A percentile compares a stretch with the other conserved stretches of the same genome.
These are phyloP conservation scores for Phrynocephalus vlangalii DNA, from an alignment of 2,797 vertebrate species.

Conservation along the genomic window DNA sequence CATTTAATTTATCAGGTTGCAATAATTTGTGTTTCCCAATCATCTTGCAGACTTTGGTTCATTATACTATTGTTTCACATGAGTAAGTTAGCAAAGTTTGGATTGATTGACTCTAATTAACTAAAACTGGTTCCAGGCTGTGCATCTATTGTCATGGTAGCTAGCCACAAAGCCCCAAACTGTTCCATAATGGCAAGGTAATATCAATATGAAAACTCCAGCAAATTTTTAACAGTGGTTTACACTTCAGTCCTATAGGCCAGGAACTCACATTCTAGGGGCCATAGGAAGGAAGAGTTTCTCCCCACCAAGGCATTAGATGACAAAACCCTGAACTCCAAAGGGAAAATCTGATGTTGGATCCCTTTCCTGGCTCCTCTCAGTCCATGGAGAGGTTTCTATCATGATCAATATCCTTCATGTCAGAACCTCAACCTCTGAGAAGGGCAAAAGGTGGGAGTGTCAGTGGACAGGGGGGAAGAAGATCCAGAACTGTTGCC, in stretches of 20 bases:
- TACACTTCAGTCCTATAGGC: neutral
- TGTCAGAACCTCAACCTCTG: neutral
- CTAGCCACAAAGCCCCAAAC: slow-evolving; percentile 94
- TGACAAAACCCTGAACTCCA: neutral
- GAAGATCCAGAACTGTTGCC: neutral
- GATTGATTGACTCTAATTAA: slow-evolving; percentile 99
- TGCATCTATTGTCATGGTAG: slow-evolving; percentile 99
- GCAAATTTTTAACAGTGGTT: slow-evolving; percentile 77
- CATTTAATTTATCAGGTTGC: slow-evolving; percentile 87
- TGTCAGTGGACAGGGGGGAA: neutral
- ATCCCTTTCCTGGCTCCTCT: neutral
- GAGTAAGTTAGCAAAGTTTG: slow-evolving; percentile 99
- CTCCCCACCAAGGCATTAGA: neutral
- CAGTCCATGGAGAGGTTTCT: neutral
- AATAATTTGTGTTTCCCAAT: slow-evolving; percentile 99
- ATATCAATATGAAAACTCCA: slow-evolving; percentile 80
- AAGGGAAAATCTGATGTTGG: neutral
- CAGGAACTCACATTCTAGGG: neutral
- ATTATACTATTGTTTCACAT: slow-evolving; percentile 99
- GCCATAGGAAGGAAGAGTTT: neutral
- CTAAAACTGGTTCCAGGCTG: slow-evolving; percentile 99
- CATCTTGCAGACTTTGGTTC: slow-evolving; percentile 99
- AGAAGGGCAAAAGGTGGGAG: neutral
- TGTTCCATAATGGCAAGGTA: slow-evolving; percentile 79
- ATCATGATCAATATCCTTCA: neutral